Conservation (phyloP, 2,888 invertebrate species). For the Drosophila anceps region DNA sequence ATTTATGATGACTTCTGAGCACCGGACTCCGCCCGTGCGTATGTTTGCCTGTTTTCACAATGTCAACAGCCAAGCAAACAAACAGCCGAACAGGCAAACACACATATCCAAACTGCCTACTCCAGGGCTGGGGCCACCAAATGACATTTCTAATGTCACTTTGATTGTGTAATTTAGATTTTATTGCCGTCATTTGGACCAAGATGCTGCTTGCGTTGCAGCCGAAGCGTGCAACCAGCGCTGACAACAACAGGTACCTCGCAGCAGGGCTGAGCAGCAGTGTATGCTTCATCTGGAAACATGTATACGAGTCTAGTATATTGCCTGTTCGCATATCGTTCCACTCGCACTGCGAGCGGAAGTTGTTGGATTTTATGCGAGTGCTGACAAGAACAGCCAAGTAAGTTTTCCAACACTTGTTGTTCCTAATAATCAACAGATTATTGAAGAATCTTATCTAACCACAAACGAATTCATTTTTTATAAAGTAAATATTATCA, state of each 20-base stretch:
- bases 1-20: slow-evolving; percentile 67
- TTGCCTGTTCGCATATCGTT: slow-evolving; percentile 57
- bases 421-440: slow-evolving; percentile 9
- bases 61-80: slow-evolving; percentile 68
- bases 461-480: background rate
- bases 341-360: slow-evolving; percentile 49
- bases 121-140: slow-evolving; percentile 45
- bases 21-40: slow-evolving; percentile 33
- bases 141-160: slow-evolving; percentile 74
- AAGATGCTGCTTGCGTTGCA: slow-evolving; percentile 49
- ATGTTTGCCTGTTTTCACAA: slow-evolving; percentile 70
- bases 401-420: slow-evolving; percentile 18
- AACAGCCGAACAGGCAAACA: slow-evolving; percentile 36
- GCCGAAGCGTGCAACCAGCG: slow-evolving; percentile 48
- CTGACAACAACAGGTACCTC: slow-evolving; percentile 52
- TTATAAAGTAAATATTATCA: background rate
- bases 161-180: slow-evolving; percentile 77
- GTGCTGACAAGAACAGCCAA: slow-evolving; percentile 34
- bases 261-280: background rate
- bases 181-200: slow-evolving; percentile 62
- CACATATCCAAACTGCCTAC: slow-evolving; percentile 15
- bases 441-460: slow-evolving; percentile 2
- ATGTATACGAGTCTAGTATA: slow-evolving; percentile 6
- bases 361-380: slow-evolving; percentile 68
- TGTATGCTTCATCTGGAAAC: slow-evolving; percentile 5